phyloP scores from a whole-genome alignment of 1,140 invertebrate species.

The Neocloeon triangulifer region DNA sequence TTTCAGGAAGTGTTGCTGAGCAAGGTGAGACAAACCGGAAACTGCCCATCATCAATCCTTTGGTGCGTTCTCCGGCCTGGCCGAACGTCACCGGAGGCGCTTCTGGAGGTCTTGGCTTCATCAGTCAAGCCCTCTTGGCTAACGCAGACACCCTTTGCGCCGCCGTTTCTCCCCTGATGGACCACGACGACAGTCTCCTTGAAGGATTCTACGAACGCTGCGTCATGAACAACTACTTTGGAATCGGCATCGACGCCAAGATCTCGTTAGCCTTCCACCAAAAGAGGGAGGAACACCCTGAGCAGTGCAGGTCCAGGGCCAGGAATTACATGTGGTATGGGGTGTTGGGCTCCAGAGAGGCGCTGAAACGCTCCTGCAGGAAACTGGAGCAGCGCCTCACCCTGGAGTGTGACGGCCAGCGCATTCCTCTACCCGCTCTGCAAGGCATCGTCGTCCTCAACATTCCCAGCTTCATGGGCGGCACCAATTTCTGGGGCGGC shows the following conservation, averaged over 20 bases:
- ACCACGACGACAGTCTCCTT: conserved; percentile 69
- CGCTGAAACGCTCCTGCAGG: conserved; percentile 68
- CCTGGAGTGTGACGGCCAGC: conserved; percentile 76
- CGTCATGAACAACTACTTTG: conserved; percentile 99
- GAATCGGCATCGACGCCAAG: conserved; percentile 96
- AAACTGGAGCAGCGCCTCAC: conserved; percentile 90
- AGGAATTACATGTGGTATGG: conserved; percentile 98
- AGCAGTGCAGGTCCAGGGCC: conserved; percentile 83
- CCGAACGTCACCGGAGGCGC: conserved; percentile 29
- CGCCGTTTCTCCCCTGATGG: conserved; percentile 78
- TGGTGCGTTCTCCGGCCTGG: conserved; percentile 67
- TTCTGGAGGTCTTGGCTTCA: conserved; percentile 38
- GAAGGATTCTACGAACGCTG: conserved; percentile 85
- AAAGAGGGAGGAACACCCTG: conserved; percentile 91
- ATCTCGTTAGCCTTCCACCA: conserved; percentile 95
- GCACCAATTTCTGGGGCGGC: conserved; percentile 96
- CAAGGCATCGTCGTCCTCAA: conserved; percentile 95
- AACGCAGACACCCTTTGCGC: conserved; percentile 94
- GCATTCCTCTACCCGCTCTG: conserved; percentile 74
- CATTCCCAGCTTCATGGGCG: conserved; percentile 94
- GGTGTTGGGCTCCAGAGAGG: conserved; percentile 81
- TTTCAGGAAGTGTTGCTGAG: no score
- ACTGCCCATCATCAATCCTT: conserved; percentile 73
- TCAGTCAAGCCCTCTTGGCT: conserved; percentile 76
- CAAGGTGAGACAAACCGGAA: conserved; percentile 29